Evolutionary conservation across 2,888 invertebrate genomes (phyloP).

Genomic region (Schizaphis graminum): DNA sequence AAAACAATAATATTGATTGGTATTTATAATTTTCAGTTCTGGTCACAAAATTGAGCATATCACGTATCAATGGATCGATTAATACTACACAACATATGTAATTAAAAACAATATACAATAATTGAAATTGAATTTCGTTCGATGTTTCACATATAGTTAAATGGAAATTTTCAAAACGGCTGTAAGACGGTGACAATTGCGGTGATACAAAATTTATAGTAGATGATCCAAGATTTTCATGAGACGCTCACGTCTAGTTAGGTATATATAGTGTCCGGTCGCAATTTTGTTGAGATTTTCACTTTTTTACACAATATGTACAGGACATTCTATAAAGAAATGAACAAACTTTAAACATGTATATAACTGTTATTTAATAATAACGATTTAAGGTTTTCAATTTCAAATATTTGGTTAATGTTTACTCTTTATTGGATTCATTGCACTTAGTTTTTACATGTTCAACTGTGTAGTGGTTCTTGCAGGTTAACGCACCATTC

Average conservation of each 20-base stretch:
- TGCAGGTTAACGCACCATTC: background rate
- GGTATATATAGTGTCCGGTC: too few species aligned
- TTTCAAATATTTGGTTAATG: background rate
- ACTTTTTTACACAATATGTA: background rate
- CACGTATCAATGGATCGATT: background rate
- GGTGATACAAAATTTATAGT: background rate
- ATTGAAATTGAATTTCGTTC: background rate
- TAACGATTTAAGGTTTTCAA: background rate
- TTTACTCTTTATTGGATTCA: background rate
- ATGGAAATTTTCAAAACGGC: background rate
- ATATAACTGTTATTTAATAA: too few species aligned
- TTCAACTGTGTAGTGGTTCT: background rate
- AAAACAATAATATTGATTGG: too few species aligned
- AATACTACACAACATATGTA: background rate
- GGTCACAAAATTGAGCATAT: background rate
- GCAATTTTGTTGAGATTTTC: background rate
- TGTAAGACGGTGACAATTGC: background rate
- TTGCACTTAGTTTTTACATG: background rate
- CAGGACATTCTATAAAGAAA: background rate
- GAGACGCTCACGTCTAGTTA: background rate
- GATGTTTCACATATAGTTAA: background rate
- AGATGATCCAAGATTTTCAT: too few species aligned
- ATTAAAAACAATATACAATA: background rate
- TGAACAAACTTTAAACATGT: background rate
- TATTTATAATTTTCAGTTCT: background rate